Base-by-base conservation (phyloP, 2,113 vertebrate species). In the Sinosuthora webbiana region DNA sequence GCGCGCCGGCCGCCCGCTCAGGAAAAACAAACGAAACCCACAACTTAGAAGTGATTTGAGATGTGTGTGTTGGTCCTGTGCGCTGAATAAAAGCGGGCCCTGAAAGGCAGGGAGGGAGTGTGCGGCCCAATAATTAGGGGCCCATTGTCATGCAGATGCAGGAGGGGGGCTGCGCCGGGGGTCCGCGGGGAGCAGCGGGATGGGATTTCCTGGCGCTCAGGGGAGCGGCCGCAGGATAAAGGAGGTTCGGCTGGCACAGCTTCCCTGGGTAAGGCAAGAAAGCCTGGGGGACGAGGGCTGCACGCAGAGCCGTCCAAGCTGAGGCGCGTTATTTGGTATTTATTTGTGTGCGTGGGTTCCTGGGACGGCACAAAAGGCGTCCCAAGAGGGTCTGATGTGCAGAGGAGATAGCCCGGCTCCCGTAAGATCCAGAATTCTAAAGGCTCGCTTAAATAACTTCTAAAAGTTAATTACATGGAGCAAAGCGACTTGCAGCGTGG, bases 101-200 rank as follows among this genome's bases (percentile, higher is more conserved):
- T 93, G 94, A 93, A 95, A 94, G 79, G 94, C 90, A 85, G 68
- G 59, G 85, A 90, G 80, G 91, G 74, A 95, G 93, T 47, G 93
- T 86, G 91, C 39, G 1, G 63, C 37, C 52, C 84, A 65, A 67
- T 94, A 91, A 91, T 95, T 65, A 95, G 92, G 70, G 67, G 71
- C 16, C 25, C 15, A 91, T 97, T 95, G 90, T 96, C 33, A 95
- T 95, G 95, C 67, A 95, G 91, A 96, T 95, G 71, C 13, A 2
- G 69, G 50, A 71, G 90, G 63, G 89, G 67, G 79, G 91, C 55
- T 75, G 87, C 41, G 8, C 17, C 2, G n/a, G 52, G 74, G 82
- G 69, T 77, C 87, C 60, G 52, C 6, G 84, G 78, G 73, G 56
- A 57, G 87, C 73, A 64, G 90, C 83, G 67, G 44, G n/a, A 20